Evolutionary conservation across 1,140 invertebrate genomes (phyloP).

Genomic region (Heliconius congener): DNA sequence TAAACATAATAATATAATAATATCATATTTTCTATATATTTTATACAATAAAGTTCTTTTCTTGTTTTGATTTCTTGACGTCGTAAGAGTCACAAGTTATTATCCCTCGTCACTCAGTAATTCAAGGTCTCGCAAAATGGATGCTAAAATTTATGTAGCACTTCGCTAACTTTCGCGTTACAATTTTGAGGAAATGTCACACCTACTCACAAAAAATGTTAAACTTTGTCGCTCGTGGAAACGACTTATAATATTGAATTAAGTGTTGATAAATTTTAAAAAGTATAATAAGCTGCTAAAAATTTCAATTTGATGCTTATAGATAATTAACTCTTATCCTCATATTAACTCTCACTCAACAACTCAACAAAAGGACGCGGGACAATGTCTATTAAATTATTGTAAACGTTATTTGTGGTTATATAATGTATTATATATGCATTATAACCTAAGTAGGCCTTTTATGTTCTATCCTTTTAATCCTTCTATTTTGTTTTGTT

Average conservation of each 20-base stretch:
- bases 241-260: background rate
- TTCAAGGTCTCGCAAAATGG: conserved; percentile 6
- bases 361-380: too few species aligned
- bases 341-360: too few species aligned
- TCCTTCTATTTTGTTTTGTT: background rate
- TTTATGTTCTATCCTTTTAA: background rate
- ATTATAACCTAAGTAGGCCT: background rate
- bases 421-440: background rate
- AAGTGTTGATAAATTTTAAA: background rate
- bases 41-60: background rate
- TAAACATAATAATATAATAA: background rate
- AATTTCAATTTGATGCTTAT: too few species aligned
- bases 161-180: background rate
- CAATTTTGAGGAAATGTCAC: conserved; percentile 3
- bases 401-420: too few species aligned
- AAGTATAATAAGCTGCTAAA: too few species aligned
- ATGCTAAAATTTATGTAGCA: conserved; percentile 10
- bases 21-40: background rate
- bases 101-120: conserved; percentile 4
- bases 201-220: conserved; percentile 8
- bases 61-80: conserved; percentile 5
- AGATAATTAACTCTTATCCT: too few species aligned
- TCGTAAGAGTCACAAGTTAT: conserved; percentile 6
- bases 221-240: background rate
- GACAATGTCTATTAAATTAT: too few species aligned